Evolutionary conservation across 2,797 vertebrate genomes (phyloP), one percentile per base, ranked within the genome.

Genomic region (Ceyx erithaca): DNA sequence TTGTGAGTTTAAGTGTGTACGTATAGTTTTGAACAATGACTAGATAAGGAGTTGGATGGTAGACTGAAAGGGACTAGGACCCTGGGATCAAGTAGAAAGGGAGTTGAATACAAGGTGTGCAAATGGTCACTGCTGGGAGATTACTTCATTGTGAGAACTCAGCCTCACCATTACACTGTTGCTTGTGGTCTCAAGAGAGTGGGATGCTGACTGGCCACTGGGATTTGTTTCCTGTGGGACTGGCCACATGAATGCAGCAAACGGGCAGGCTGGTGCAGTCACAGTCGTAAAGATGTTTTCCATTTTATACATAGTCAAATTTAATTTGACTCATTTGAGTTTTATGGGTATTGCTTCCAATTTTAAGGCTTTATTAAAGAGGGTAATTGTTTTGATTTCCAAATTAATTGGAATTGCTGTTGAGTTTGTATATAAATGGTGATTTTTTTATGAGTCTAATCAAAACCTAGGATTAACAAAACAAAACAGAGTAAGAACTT

Each of bases 311-410:
- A 0, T 16, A 87, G 73, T 67, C 59, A 58, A 72, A 77, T 68
- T 85, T 80, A 75, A 71, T 85, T 75, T 59, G 76, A 48, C 31
- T 87, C 62, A 43, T 46, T 67, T 46, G 33, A 73, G 19, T 76
- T 89, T 89, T 80, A 78, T 72, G 43, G 59, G 57, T 31, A 46
- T 68, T 87, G 46, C n/a, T 87, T 77, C 13, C 6, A 31, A 58
- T 77, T 90, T 61, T 55, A 80, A 87, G 71, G 55, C 6, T 75
- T 85, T 90, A 46, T 95, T 89, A n/a, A 48, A n/a, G 80, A 77
- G 21, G 10, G 5, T 64, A 57, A 83, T 80, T 83, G 4, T 31
- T 86, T 90, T 78, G 40, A 72, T 92, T 77, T 55, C 20, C 15
- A 62, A 83, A 87, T 89, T 68, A 80, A 75, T 75, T 84, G 37